Percentiles rank a stretch among this genome's conserved stretches.
These are phyloP conservation scores for Emys orbicularis DNA, from an alignment of 2,797 vertebrate species.

Conservation along the genomic window DNA sequence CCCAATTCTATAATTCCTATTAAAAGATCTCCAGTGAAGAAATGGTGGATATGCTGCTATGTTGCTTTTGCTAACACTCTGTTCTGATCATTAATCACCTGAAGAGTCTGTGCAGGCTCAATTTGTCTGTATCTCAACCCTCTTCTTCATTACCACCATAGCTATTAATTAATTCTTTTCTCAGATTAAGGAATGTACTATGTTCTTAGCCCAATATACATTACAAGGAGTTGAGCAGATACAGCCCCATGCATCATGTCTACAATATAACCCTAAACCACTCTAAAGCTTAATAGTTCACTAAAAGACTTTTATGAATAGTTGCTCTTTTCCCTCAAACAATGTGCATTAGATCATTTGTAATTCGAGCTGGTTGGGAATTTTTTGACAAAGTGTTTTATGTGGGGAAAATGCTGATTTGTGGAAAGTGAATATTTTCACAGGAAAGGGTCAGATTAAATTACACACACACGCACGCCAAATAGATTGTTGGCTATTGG, in stretches of 20 bases:
- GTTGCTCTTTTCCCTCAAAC: background rate
- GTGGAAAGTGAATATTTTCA: no score
- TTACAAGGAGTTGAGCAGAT: background rate
- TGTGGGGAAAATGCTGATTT: background rate
- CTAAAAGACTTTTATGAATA: background rate
- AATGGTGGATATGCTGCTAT: background rate
- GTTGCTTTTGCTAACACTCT: background rate
- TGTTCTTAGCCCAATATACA: background rate
- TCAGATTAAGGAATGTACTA: background rate
- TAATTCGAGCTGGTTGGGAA: background rate
- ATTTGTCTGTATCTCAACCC: conserved; percentile 17
- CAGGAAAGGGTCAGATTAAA: no score
- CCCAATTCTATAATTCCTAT: background rate
- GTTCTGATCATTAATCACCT: conserved; percentile 14
- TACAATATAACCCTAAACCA: background rate
- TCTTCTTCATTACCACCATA: background rate
- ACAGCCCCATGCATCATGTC: background rate
- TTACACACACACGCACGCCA: no score
- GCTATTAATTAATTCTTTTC: conserved; percentile 16
- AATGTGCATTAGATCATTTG: background rate
- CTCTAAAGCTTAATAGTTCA: background rate
- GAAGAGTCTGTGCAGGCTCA: background rate
- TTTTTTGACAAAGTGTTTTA: background rate
- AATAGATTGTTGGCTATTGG: no score
- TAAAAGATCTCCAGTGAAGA: background rate